Conservation (phyloP, 2,888 invertebrate genomes). For the Rugalucina vietnamica region DNA sequence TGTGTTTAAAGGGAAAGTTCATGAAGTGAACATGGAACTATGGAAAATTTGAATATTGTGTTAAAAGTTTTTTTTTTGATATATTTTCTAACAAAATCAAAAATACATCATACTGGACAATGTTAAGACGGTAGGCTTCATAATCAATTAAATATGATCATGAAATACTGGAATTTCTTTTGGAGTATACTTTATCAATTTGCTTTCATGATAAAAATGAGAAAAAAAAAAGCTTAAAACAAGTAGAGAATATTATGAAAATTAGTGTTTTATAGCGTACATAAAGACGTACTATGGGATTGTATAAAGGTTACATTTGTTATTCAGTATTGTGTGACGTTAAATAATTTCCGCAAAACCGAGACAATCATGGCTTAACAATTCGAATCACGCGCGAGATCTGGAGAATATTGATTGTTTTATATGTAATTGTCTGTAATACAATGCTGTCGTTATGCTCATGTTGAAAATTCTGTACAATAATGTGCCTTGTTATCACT, state of each 20-base stretch:
- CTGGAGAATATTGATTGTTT: slow-evolving; percentile 3
- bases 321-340: not conserved
- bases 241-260: not conserved
- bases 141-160: too few relatives aligned
- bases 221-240: too few relatives aligned
- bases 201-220: too few relatives aligned
- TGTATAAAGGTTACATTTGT: not conserved
- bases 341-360: not conserved
- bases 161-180: too few relatives aligned
- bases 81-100: too few relatives aligned
- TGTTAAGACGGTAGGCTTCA: too few relatives aligned
- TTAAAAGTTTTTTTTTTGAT: too few relatives aligned
- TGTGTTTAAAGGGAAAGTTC: too few relatives aligned
- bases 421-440: not conserved
- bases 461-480: not conserved
- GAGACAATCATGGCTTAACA: not conserved
- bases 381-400: not conserved
- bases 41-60: too few relatives aligned
- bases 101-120: too few relatives aligned
- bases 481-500: not conserved
- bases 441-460: not conserved
- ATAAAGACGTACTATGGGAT: not conserved
- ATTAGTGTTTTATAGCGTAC: not conserved
- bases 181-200: too few relatives aligned
- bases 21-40: too few relatives aligned